Base-by-base conservation (phyloP, 2,797 vertebrate species). In the Peromyscus eremicus region DNA sequence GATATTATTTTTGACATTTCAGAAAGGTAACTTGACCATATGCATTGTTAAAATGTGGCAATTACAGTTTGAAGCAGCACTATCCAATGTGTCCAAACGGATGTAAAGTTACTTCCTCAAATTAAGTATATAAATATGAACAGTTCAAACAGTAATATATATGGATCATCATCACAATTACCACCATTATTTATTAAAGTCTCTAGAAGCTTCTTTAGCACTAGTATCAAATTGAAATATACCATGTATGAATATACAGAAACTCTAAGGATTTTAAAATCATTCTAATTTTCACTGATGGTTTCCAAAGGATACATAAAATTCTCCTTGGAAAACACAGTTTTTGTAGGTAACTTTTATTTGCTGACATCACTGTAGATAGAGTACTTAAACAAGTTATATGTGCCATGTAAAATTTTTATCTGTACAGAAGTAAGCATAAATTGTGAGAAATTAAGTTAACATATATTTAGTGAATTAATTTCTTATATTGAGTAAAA, bases 1-100 rank as follows among this genome's bases (percentile, higher is more conserved):
- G 7, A 82, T 52, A 34, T 32, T 89, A 43, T 64, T 79, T 86
- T 73, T 97, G 83, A 96, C 37, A 87, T 73, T 82, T 86, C 68
- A 60, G 52, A 79, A 55, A 77, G 93, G 11, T 21, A 88, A 62
- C n/a, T 9, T 73, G 21, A 73, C 6, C 11, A 77, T 37, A n/a
- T 60, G 25, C 82, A 12, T 87, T 96, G 1, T 43, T 83, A 87
- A 79, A 89, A 57, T 64, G 2, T 29, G 88, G 46, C 57, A 70
- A 64, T 86, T 68, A 68, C 70, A 49, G 16, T 91, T 87, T 62
- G 62, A 6, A n/a, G 73, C 83, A n/a, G 73, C 83, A 75, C 52
- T 32, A 55, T 25, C 5, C 66, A 96, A 11, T 62, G 43, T 89
- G 40, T 62, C 5, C 4, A 68, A 32, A 12, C 5, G 55, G 46